These are phyloP conservation scores for Chloropsis hardwickii DNA, from an alignment of 2,113 vertebrate genomes.

Conservation along the genomic window DNA sequence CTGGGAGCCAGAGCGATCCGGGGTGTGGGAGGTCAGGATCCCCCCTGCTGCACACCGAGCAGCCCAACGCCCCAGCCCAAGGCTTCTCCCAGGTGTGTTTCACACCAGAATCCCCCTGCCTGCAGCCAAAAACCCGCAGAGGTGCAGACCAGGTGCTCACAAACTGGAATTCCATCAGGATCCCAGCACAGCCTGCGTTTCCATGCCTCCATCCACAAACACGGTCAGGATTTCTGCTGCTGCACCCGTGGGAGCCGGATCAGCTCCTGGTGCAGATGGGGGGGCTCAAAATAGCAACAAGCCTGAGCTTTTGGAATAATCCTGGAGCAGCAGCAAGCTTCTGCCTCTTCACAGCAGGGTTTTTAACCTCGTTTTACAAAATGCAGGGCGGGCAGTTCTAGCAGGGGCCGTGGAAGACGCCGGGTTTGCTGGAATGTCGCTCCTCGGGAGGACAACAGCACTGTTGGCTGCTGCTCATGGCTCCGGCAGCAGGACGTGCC, in stretches of 20 bases:
- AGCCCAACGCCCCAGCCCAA: rapidly evolving
- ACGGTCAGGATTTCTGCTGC: rapidly evolving
- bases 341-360: not conserved
- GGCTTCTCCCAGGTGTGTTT: not conserved
- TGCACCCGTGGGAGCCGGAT: rapidly evolving
- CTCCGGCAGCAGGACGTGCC: rapidly evolving
- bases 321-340: not conserved
- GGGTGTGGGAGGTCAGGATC: rapidly evolving
- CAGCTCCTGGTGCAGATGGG: not conserved
- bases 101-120: not conserved
- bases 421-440: rapidly evolving
- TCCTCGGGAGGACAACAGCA: not conserved
- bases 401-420: not conserved
- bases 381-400: rapidly evolving
- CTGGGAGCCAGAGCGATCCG: not conserved
- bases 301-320: not conserved
- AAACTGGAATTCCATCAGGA: not conserved
- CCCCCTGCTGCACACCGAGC: too few species aligned
- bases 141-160: rapidly evolving
- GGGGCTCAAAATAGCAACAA: not conserved
- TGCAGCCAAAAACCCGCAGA: rapidly evolving
- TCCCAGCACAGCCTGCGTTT: not conserved
- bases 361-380: not conserved
- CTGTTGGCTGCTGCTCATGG: rapidly evolving
- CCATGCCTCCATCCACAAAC: rapidly evolving